Base-by-base conservation (phyloP, 2,888 invertebrate species). In the Drosophila helvetica region DNA sequence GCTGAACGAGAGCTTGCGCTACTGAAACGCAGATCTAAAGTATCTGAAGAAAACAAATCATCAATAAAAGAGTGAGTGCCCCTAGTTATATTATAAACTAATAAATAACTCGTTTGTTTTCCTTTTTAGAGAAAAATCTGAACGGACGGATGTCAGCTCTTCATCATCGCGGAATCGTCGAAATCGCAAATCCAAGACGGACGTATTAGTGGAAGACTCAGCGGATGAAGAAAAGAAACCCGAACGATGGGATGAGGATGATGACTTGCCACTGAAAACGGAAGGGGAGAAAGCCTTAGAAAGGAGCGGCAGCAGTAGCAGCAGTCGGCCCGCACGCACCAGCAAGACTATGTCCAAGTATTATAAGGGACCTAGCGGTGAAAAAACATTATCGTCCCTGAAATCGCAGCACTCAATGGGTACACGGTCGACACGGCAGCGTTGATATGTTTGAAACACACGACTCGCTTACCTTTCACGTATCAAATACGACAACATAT, bases 301-400 rank as follows among this genome's bases (percentile, higher is more conserved):
- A 17, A 45, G 64, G 22, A 59, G 46, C 61, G 55, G 27, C 15
- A 65, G 54, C 19, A 47, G 48, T 27, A 63, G 51, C 38, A 54
- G 66, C 30, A 75, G 75, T 59, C 90, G 91, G n/a, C 91, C 91
- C 7, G 78, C 89, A n/a, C 84, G 91, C 33, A 83, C 85, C 50
- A 91, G 91, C 74, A 91, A 91, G 75, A 90, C 91, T 0, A 71
- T 89, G 64, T 91, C 91, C 3, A 91, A 90, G 75, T 91, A 91
- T 77, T 91, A 91, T 64, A 91, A 91, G 53, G 86, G 88, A 38
- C 91, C 90, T 7, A 55, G 48, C 1, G 62, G 18, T 47, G 82
- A 83, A 15, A 78, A 75, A 48, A 5, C 71, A 1, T 38, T 61
- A n/a, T 60, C 75, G 50, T 30, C 70, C 6, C 69, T 75, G 22